Base-by-base conservation (phyloP, 2,113 vertebrate species). In the Rostratula benghalensis region DNA sequence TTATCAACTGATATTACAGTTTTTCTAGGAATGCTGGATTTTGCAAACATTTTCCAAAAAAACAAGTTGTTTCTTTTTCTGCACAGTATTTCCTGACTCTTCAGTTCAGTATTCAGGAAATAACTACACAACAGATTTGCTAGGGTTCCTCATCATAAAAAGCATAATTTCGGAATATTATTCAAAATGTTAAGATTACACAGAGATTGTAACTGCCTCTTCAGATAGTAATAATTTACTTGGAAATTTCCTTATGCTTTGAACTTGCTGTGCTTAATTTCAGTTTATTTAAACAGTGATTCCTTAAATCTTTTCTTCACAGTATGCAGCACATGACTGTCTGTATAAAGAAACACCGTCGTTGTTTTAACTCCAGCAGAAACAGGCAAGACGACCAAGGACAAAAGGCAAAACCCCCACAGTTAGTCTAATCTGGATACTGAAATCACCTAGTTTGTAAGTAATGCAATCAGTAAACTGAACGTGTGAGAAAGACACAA, bases 321-420 rank as follows among this genome's bases (percentile, higher is more conserved):
- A 67, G 50, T 94, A 77, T 83, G 63, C 64, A 92, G 50, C 43
- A 63, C 33, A 50, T 19, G 5, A 2, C 82, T 16, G 1, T 63
- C 64, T 71, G 31, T 43, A 70, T 51, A 50, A 81, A 56, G 61
- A 92, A 89, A 70, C 50, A 23, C 22, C 86, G 81, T 86, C 90
- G 74, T 79, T 86, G 68, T 82, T 39, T 90, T 65, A 71, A 80
- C 37, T 91, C 91, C 89, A 94, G 89, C 69, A 81, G 89, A 69
- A 92, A 70, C 61, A 80, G 33, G 43, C 68, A 82, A 83, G 83
- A 73, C 27, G 33, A 90, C 16, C 75, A 81, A 94, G 71, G 73
- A 87, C 89, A 89, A 93, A 92, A 95, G 63, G 90, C 61, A 89
- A 94, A 73, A 93, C 77, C 45, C 77, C 45, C 39, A 9, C n/a